These are phyloP conservation scores for Mus caroli DNA, from an alignment of 2,797 vertebrate species.

Conservation along the genomic window DNA sequence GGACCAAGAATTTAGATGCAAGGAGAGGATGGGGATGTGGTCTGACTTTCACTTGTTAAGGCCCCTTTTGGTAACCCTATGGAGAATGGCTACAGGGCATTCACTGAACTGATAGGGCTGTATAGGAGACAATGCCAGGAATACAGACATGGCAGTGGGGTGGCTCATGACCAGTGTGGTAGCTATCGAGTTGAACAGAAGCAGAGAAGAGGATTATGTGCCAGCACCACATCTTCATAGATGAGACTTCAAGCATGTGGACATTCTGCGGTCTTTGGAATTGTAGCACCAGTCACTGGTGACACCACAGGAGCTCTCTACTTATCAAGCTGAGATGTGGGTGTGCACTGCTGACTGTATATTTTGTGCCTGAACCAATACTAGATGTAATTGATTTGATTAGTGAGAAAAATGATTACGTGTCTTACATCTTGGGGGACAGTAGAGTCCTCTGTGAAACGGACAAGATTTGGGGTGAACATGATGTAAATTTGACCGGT, in stretches of 20 bases:
- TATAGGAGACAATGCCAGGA: neutral
- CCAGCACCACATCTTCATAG: neutral
- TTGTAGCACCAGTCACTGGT: no score
- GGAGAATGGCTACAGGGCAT: neutral
- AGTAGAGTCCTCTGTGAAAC: neutral
- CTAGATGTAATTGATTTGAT: neutral
- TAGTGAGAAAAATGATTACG: neutral
- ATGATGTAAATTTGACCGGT: neutral
- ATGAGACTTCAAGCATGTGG: neutral
- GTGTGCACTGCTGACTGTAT: neutral
- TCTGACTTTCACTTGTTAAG: neutral
- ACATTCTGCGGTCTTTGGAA: neutral
- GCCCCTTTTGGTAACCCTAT: neutral
- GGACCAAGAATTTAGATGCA: neutral
- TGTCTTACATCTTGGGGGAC: neutral
- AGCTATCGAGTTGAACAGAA: slow-evolving; percentile 21
- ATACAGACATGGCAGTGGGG: neutral
- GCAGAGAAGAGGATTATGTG: neutral
- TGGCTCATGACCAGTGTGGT: neutral
- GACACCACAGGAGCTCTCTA: neutral
- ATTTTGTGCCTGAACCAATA: neutral
- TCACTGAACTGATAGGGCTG: neutral
- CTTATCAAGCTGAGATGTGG: neutral
- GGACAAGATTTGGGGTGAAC: neutral
- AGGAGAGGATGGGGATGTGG: neutral